Conservation (phyloP, 2,113 vertebrate genomes). For the Python bivittatus region DNA sequence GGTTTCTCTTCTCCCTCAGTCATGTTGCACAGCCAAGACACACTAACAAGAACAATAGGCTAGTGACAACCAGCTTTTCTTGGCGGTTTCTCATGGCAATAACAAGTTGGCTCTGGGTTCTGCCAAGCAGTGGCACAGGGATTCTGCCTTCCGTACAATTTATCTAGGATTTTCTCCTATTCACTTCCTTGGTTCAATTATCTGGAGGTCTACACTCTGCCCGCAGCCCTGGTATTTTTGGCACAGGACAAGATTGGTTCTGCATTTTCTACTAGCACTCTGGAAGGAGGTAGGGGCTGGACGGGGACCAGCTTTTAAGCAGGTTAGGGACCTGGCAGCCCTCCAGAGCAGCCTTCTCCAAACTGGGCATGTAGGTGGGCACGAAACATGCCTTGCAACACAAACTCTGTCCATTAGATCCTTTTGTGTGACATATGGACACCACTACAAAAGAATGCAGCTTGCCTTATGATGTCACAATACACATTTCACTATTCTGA, state of each 20-base stretch:
- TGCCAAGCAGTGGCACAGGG: neutral
- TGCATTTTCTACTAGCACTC: neutral
- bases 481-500: neutral
- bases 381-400: neutral
- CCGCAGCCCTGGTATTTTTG: no score
- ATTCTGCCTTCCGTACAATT: neutral
- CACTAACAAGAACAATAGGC: neutral
- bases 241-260: neutral
- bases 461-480: neutral
- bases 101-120: neutral
- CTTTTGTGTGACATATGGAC: neutral
- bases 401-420: neutral
- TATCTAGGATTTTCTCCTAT: neutral
- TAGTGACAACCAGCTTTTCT: neutral
- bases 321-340: neutral
- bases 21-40: neutral
- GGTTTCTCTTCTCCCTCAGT: neutral
- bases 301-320: neutral
- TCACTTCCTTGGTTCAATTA: neutral
- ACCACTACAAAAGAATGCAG: neutral
- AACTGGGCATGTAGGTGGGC: neutral
- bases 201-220: neutral
- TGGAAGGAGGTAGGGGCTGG: neutral
- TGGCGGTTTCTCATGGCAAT: neutral
- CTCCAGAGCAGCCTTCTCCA: neutral